phyloP scores from a whole-genome alignment of 2,888 invertebrate genomes.

The Stegana nigrithorax region DNA sequence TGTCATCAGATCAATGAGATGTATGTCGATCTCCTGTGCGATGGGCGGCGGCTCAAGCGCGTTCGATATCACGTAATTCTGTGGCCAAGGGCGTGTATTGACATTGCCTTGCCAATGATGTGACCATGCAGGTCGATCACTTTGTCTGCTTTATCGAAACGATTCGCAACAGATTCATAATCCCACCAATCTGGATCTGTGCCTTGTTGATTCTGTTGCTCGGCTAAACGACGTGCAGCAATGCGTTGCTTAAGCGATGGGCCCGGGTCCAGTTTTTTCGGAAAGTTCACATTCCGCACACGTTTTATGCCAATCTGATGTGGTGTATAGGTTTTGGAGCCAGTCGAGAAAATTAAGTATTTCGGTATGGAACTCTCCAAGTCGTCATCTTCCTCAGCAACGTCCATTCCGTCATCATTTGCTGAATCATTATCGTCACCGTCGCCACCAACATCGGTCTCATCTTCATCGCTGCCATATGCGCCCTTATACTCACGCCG shows the following conservation, averaged over 20 bases:
- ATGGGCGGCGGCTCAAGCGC: constrained; percentile 85
- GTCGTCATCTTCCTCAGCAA: constrained; percentile 70
- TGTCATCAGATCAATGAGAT: constrained; percentile 84
- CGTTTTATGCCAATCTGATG: constrained; percentile 86
- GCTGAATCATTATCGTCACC: constrained; percentile 38
- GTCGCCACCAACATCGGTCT: constrained; percentile 32
- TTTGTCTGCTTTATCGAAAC: constrained; percentile 82
- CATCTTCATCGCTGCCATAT: constrained; percentile 37
- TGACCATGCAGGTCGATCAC: constrained; percentile 86
- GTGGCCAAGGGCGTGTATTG: constrained; percentile 86
- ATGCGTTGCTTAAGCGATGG: constrained; percentile 77
- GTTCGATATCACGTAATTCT: constrained; percentile 79
- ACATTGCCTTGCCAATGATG: constrained; percentile 89
- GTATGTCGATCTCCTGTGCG: constrained; percentile 88
- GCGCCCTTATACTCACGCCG: constrained; percentile 61
- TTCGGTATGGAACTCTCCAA: constrained; percentile 74
- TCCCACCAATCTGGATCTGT: constrained; percentile 77
- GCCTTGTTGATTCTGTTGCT: constrained; percentile 64
- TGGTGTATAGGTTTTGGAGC: constrained; percentile 84
- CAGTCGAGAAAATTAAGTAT: constrained; percentile 83
- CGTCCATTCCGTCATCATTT: constrained; percentile 53
- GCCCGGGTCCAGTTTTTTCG: constrained; percentile 76
- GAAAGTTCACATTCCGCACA: constrained; percentile 78
- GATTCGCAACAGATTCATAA: constrained; percentile 76
- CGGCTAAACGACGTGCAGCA: constrained; percentile 69